A percentile compares a stretch with the other conserved stretches of the same genome.
These are phyloP conservation scores for Lasius fuliginosus DNA, from an alignment of 2,888 invertebrate genomes.

Conservation along the genomic window DNA sequence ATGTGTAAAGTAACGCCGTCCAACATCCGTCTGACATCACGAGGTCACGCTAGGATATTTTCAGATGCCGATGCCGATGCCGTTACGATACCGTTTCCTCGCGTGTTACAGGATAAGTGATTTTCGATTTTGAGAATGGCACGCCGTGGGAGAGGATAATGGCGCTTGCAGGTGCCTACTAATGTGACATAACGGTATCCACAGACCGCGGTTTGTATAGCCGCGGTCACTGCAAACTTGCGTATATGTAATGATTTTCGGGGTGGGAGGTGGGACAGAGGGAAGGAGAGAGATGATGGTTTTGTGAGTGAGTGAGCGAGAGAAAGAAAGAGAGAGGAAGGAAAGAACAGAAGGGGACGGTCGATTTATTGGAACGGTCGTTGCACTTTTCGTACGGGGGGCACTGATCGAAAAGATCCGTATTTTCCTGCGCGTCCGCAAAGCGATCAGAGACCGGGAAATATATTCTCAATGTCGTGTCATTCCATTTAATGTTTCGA, in stretches of 20 bases:
- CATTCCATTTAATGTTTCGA: background rate
- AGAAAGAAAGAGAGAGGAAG: background rate
- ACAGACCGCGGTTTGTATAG: slow-evolving; percentile 78
- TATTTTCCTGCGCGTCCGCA: slow-evolving; percentile 59
- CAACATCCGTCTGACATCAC: background rate
- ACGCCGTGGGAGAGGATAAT: slow-evolving; percentile 73
- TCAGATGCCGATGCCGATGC: slow-evolving; percentile 17
- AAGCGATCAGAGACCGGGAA: slow-evolving; percentile 31
- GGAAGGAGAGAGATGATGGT: slow-evolving; percentile 44
- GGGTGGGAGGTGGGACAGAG: slow-evolving; percentile 69
- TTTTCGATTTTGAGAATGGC: slow-evolving; percentile 76
- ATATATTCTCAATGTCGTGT: slow-evolving; percentile 34
- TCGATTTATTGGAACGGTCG: slow-evolving; percentile 86
- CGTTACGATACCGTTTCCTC: slow-evolving; percentile 49
- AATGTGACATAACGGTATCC: slow-evolving; percentile 86
- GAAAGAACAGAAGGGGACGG: slow-evolving; percentile 56
- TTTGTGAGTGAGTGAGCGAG: background rate
- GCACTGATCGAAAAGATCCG: slow-evolving; percentile 75
- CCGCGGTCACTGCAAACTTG: slow-evolving; percentile 80
- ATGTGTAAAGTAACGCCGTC: slow-evolving; percentile 6
- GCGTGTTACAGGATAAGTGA: slow-evolving; percentile 55
- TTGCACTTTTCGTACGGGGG: slow-evolving; percentile 82
- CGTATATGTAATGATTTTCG: slow-evolving; percentile 80
- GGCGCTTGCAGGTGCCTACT: slow-evolving; percentile 84
- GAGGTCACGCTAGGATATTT: slow-evolving; percentile 37